Base-by-base conservation (phyloP, 2,113 vertebrate species). In the Vanacampus margaritifer region DNA sequence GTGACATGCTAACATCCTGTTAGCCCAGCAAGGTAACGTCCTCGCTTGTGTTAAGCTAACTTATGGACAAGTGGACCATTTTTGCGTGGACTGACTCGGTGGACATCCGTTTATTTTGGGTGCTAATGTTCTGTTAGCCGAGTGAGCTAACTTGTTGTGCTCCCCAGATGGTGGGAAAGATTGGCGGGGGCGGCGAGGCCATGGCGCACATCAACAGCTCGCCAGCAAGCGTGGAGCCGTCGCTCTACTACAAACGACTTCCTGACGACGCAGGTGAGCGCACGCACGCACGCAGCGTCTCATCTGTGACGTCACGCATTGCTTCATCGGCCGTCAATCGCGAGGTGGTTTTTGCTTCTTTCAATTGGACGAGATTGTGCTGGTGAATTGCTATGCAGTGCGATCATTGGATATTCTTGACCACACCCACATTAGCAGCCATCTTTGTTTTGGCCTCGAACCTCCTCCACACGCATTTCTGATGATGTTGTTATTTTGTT, bases 201-300 rank as follows among this genome's bases (percentile, higher is more conserved):
- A 81, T 90, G 82, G 84, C 89, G 36, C 87, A 86, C 80, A 81
- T 89, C 53, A 89, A 88, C 86, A 88, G 83, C 72, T 88, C 89
- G 36, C 78, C 88, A 62, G 85, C 75, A 63, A 65, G 76, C 1
- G 83, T 78, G 0, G 89, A 90, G 36, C 70, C 84, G 5, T 78
- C 87, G 8, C 83, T 89, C 26, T 90, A 87, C 71, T 90, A 84
- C 71, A 90, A 89, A 24, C 60, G 89, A 72, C 77, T 83, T 1
- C 85, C 83, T 64, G 89, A 90, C 26, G 89, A 90, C 4, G 79
- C 73, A 81, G 89, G 89, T 90, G 60, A 77, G 87, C 7, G 35
- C 8, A 9, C 8, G 36, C 13, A 17, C 28, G n/a, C n/a, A n/a
- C n/a, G n/a, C n/a, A n/a, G 3, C 6, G 16, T 17, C 21, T 7